Evolutionary conservation across 2,888 invertebrate genomes (phyloP), one percentile per base, ranked within the genome.

Genomic region (Scaptomyza cyrtandrae): DNA sequence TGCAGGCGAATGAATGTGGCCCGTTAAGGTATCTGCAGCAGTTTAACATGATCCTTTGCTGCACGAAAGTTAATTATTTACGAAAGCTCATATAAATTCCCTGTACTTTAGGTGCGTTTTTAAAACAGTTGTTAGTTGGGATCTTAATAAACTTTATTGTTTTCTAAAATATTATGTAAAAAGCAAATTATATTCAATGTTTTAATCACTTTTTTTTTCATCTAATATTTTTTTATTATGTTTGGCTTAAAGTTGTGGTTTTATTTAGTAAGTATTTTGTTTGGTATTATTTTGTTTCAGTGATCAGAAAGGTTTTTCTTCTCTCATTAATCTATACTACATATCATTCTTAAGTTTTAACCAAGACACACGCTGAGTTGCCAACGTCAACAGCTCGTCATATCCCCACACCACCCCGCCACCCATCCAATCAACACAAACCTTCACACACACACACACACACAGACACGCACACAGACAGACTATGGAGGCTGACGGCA

Each of bases 1-100:
- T 75, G 65, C 65, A 70, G 74, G 70, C 63, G 35, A 57, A 48
- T 31, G 54, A 53, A 44, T 54, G 35, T 24, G 6, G 37, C 7
- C 29, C 7, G 19, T 53, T 31, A 13, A 39, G 35, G 33, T 27
- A 13, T 5, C 6, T 33, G 10, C 16, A 24, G 35, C 55, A 35
- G 19, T 37, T 46, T 43, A 19, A 35, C 14, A 31, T 39, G 48
- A 43, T 19, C 16, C 16, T 46, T 31, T 10, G 29, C 33, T 43
- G 27, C 29, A 33, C 50, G 41, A 52, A 52, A 50, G 35, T 50
- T 19, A 19, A 50, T 35, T 52, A 50, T 52, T 52, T 37, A n/a
- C 50, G n/a, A 24, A 52, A 39, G 6, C 14, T 16, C 2, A 53
- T 13, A 3, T 53, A 43, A 10, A 16, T 31, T 11, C 13, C n/a